Percentiles rank a stretch among this genome's conserved stretches.
phyloP scores from a whole-genome alignment of 2,113 vertebrate species.

The Promerops cafer region DNA sequence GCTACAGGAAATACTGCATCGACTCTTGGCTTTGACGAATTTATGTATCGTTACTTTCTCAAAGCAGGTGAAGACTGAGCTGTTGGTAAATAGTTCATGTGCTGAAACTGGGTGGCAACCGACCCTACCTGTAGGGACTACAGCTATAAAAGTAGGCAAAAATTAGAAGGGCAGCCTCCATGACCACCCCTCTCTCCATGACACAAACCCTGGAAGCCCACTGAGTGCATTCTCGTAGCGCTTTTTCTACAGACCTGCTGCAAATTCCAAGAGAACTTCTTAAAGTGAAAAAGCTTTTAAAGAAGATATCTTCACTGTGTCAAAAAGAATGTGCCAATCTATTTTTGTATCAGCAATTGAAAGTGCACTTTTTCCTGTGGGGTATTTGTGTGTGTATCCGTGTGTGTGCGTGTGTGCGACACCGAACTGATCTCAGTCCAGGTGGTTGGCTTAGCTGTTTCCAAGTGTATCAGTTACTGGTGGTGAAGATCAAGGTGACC shows the following conservation, averaged over 20 bases:
- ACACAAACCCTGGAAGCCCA: neutral
- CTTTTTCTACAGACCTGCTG: slow-evolving; percentile 38
- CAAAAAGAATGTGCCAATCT: slow-evolving; percentile 71
- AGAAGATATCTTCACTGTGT: slow-evolving; percentile 53
- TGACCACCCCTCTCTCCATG: neutral
- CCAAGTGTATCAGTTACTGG: slow-evolving; percentile 5
- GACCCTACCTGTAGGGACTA: neutral
- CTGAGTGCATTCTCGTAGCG: slow-evolving; percentile 1
- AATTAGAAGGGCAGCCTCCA: neutral
- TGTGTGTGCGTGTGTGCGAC: neutral
- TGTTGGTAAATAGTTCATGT: neutral
- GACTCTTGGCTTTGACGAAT: neutral
- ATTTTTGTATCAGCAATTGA: slow-evolving; percentile 70
- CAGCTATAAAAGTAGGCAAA: neutral
- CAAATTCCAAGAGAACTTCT: neutral
- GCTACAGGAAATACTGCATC: neutral
- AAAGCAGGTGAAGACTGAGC: neutral
- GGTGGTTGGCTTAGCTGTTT: slow-evolving; percentile 25
- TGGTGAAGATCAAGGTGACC: slow-evolving; percentile 29
- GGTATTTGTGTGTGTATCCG: neutral
- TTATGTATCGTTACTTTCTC: neutral
- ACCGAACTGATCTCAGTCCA: neutral
- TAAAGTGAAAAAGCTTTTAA: slow-evolving; percentile 37
- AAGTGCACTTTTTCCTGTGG: slow-evolving; percentile 67
- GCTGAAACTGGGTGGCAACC: neutral